Conservation (phyloP, 2,888 invertebrate genomes). For the Drosophila lutescens region DNA sequence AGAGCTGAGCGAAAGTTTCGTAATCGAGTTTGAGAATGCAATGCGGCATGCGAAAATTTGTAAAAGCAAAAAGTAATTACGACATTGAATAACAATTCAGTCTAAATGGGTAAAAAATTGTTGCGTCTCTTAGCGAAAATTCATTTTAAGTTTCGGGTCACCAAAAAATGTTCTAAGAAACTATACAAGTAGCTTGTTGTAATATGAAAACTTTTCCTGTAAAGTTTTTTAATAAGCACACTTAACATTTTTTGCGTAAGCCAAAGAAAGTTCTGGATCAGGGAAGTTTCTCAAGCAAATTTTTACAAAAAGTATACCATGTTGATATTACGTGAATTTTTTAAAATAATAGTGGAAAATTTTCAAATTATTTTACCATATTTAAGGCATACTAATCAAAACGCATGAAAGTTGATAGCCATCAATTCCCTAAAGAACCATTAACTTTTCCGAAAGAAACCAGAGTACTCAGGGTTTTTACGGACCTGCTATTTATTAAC, state of each 20-base stretch:
- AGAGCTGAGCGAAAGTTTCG: conserved; percentile 19
- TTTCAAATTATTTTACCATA: no score
- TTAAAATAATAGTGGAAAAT: no score
- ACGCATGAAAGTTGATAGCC: background rate
- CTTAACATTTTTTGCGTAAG: no score
- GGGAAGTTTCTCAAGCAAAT: no score
- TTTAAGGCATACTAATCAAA: background rate
- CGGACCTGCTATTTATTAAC: background rate
- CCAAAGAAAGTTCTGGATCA: no score
- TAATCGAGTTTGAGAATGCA: conserved; percentile 21
- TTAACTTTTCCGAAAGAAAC: background rate
- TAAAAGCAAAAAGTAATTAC: conserved; percentile 12
- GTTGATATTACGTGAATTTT: no score
- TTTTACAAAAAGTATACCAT: no score
- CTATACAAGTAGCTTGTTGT: background rate
- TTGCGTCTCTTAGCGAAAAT: background rate
- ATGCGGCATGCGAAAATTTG: conserved; percentile 21
- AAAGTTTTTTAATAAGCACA: conserved; percentile 3
- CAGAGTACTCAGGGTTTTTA: background rate
- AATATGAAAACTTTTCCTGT: conserved; percentile 2
- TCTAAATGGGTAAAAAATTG: background rate
- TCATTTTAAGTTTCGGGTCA: background rate
- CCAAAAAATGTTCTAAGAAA: background rate
- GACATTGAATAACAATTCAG: conserved; percentile 7
- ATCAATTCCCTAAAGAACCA: background rate